Evolutionary conservation across 2,888 invertebrate genomes (phyloP).

Genomic region (Lottia gigantea): DNA sequence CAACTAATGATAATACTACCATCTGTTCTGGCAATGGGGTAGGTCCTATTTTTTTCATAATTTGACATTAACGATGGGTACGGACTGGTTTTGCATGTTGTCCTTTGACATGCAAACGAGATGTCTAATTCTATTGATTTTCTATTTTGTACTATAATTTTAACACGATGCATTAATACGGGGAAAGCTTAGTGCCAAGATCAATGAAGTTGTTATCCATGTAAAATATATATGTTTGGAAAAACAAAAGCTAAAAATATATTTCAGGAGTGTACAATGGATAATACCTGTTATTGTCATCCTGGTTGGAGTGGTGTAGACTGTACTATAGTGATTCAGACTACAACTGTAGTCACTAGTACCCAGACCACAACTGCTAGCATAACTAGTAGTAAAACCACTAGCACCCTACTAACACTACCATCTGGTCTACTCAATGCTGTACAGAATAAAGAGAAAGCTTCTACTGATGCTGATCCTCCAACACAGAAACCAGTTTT

Average conservation of each 20-base stretch:
- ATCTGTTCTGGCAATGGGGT: slow-evolving; percentile 97
- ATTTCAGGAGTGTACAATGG: slow-evolving; percentile 87
- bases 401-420: slow-evolving; percentile 7
- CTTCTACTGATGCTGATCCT: neutral
- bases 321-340: slow-evolving; percentile 56
- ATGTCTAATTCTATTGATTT: no score
- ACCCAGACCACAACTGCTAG: slow-evolving; percentile 30
- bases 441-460: neutral
- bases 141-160: no score
- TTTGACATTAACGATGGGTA: neutral
- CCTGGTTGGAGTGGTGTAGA: slow-evolving; percentile 73
- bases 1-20: slow-evolving; percentile 72
- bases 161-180: no score
- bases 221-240: no score
- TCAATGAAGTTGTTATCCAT: no score
- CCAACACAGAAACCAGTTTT: neutral
- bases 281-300: slow-evolving; percentile 91
- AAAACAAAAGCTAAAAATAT: no score
- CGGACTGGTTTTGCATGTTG: no score
- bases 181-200: no score
- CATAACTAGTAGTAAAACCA: slow-evolving; percentile 22
- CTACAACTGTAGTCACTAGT: slow-evolving; percentile 37
- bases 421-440: neutral
- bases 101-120: no score
- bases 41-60: slow-evolving; percentile 68